A percentile compares a stretch with the other conserved stretches of the same genome.
Conservation (phyloP, 2,113 vertebrate species). For the Gobio gobio region DNA sequence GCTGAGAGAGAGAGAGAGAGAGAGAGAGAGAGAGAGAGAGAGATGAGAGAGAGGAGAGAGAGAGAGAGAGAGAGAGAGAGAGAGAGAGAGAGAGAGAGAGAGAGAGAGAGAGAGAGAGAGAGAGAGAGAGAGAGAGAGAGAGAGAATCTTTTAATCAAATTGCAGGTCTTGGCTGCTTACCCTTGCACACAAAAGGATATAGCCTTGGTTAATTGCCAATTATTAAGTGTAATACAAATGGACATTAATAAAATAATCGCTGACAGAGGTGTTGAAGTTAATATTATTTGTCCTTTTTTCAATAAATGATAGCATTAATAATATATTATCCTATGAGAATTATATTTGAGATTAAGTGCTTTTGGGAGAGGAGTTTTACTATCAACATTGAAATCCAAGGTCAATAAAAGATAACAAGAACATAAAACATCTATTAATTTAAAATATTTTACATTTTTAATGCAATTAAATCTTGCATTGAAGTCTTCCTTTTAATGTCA, state of each 20-base stretch:
- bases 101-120: conserved; percentile 51
- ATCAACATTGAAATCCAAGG: neutral
- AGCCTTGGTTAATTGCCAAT: conserved; percentile 62
- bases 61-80: conserved; percentile 48
- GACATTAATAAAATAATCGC: conserved; percentile 55
- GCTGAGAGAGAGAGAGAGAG: conserved; percentile 57
- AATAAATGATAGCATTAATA: conserved; percentile 27
- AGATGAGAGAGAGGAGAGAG: conserved; percentile 48
- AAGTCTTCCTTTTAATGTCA: neutral
- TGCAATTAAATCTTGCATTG: neutral
- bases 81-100: conserved; percentile 38
- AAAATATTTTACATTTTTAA: neutral
- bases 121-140: conserved; percentile 56
- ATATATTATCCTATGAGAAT: neutral
- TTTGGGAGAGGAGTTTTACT: neutral
- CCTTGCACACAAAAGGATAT: conserved; percentile 41
- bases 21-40: neutral
- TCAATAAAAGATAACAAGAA: neutral
- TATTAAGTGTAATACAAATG: conserved; percentile 62
- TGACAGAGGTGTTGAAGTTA: conserved; percentile 66
- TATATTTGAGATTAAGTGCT: conserved; percentile 27
- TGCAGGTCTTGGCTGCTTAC: conserved; percentile 61
- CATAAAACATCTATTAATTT: neutral
- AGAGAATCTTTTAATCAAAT: conserved; percentile 64
- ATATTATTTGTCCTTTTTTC: conserved; percentile 60